A percentile compares a stretch with the other conserved stretches of the same genome.
Conservation (phyloP, 2,888 invertebrate genomes). For the Melipona beecheii region DNA sequence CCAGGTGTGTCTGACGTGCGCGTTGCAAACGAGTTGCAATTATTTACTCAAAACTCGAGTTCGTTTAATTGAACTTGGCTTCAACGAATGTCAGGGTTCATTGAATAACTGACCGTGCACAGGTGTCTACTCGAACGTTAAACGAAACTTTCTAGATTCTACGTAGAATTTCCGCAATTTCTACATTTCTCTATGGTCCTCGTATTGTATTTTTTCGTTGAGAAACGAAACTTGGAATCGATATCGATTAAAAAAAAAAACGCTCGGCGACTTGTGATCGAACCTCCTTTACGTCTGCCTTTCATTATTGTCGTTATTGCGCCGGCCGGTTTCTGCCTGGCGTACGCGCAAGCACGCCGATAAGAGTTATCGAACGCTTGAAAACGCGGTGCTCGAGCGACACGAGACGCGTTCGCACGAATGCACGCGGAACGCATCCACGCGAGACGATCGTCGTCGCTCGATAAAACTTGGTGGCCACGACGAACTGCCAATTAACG, state of each 20-base stretch:
- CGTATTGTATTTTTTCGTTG: not conserved
- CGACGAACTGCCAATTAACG: constrained; percentile 49
- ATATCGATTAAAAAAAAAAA: constrained; percentile 37
- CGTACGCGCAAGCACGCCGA: constrained; percentile 41
- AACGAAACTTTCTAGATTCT: too few species aligned
- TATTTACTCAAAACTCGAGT: not conserved
- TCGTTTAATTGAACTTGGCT: too few species aligned
- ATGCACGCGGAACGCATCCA: constrained; percentile 29
- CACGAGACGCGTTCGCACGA: constrained; percentile 33
- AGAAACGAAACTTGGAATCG: constrained; percentile 13
- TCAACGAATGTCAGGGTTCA: too few species aligned
- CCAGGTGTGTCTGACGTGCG: not conserved
- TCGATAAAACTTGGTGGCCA: constrained; percentile 35
- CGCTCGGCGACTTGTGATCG: constrained; percentile 33
- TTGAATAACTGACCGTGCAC: too few species aligned
- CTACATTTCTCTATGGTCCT: too few species aligned
- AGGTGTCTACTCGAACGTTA: too few species aligned
- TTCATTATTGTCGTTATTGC: constrained; percentile 63
- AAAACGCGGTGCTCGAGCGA: constrained; percentile 32
- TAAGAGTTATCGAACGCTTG: constrained; percentile 49
- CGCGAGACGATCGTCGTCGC: constrained; percentile 42
- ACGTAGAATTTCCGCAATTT: too few species aligned
- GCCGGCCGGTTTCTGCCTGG: constrained; percentile 64
- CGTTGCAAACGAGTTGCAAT: not conserved
- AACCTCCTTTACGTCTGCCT: constrained; percentile 23